phyloP scores from a whole-genome alignment of 2,113 vertebrate species.

The human region GRCh38 chr1:173255501-173256000 shows the following conservation, averaged over 20 bases:
- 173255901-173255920: neutral
- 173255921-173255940: neutral
- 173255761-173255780: neutral
- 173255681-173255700: neutral
- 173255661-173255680: neutral
- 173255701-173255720: neutral
- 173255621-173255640: neutral
- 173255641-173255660: neutral
- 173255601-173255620: neutral
- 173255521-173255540: neutral
- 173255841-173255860: neutral
- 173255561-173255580: neutral
- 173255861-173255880: neutral
- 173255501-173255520: neutral
- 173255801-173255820: neutral
- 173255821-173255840: neutral
- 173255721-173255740: neutral
- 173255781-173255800: neutral
- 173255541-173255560: neutral
- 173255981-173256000: neutral
- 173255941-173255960: neutral
- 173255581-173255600: neutral
- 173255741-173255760: neutral
- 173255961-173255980: neutral
- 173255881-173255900: neutral